Evolutionary conservation across 2,888 invertebrate genomes (phyloP), one percentile per base, ranked within the genome.

Genomic region (Erebia palarica): DNA sequence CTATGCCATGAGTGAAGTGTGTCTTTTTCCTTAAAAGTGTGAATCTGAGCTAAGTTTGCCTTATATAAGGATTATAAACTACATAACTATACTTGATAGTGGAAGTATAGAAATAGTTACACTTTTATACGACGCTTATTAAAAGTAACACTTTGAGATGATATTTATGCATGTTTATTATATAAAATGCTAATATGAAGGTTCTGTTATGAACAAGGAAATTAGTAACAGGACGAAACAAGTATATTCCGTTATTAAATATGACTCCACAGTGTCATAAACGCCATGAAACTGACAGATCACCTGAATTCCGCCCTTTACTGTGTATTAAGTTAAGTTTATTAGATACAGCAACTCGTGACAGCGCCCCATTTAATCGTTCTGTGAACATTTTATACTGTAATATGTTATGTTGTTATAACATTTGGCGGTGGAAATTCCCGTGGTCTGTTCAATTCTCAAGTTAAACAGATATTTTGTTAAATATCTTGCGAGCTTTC

Each of bases 271-370:
- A 71, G 76, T 76, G 76, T 77, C 78, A 79, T 76, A 77, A 78
- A 78, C 74, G 76, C 73, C 76, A 73, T 75, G 78, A 82, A 77
- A 79, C 82, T 82, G 81, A 81, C 80, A 81, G 81, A 86, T 87
- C 83, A 84, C 82, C 80, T 75, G 76, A 83, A 80, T 84, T 83
- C 77, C 81, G 76, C 79, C 78, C 80, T 78, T 80, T 79, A 79
- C 79, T 79, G 80, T 78, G 80, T 83, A 85, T 86, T 85, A 84
- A 83, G 80, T 83, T 86, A 85, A 87, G 86, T 85, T 70, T 68
- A 73, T 69, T 73, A 73, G 49, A 59, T 44, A 63, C 18, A 70
- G 55, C 51, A 66, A 68, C 60, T 69, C 57, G 58, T 64, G 57
- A 64, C 27, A 69, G 61, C 61, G 49, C 21, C 49, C 59, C 59